Base-by-base conservation (phyloP, 1,140 invertebrate species). In the Brachionus sp. region DNA sequence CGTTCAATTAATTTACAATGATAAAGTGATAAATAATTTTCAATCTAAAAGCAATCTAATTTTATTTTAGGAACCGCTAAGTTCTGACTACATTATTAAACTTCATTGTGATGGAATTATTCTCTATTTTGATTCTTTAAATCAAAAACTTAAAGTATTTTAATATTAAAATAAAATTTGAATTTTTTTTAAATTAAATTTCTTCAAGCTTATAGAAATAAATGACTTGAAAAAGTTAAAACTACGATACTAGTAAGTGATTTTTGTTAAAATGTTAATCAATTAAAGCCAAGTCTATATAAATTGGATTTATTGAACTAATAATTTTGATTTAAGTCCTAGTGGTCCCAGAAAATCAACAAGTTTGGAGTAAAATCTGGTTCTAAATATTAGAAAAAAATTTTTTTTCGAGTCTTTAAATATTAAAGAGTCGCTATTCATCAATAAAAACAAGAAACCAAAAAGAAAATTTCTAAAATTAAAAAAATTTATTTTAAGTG, bases 141-240 rank as follows among this genome's bases (percentile, higher is more conserved):
- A 66, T 12, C 80, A 82, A 82, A 13, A 39, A 37, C 35, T 82
- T 44, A 82, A 82, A 70, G 77, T 82, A 66, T 13, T 66, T 13
- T 35, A 23, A 29, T 64, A 9, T 9, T 0, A 0, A 10, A 25
- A 13, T 25, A 42, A 9, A 33, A 29, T 29, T 2, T 2, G 29
- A 33, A 33, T 16, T 80, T 23, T 23, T 19, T 33, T 19, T 53
- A 37, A 35, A 19, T 50, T 13, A 5, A 23, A n/a, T n/a, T 16
- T 62, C 35, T 57, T 62, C 6, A 50, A 91, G 91, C 93, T 95
- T 84, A 97, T 98, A 88, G 95, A 98, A 92, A 94, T 98, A 84
- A 96, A 96, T 86, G 95, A 95, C 90, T 94, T 98, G 93, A 95
- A 94, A 90, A 92, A 96, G 90, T 94, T 97, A 64, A 96, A 95